phyloP scores from a whole-genome alignment of 1,140 invertebrate genomes.

The Drosophila carrolli region DNA sequence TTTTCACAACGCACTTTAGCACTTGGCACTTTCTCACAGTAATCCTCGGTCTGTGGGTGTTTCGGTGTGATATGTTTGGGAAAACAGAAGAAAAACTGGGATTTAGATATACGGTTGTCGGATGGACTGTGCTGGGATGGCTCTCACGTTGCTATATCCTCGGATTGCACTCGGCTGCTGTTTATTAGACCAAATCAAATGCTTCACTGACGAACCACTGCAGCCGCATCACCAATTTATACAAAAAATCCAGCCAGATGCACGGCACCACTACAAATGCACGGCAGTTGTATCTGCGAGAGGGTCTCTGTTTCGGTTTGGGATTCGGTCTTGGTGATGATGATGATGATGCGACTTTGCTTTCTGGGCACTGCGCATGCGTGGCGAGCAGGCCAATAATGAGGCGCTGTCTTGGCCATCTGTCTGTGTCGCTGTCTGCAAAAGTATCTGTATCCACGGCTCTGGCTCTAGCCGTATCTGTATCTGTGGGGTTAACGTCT shows the following conservation, averaged over 20 bases:
- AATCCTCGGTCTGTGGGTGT: slow-evolving; percentile 80
- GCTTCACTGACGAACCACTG: slow-evolving; percentile 83
- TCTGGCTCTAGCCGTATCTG: background rate
- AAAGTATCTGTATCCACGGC: slow-evolving; percentile 2
- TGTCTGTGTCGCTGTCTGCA: slow-evolving; percentile 16
- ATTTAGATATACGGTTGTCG: slow-evolving; percentile 14
- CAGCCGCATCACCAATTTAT: slow-evolving; percentile 84
- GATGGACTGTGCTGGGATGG: no score
- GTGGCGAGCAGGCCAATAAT: slow-evolving; percentile 78
- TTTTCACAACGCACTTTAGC: slow-evolving; percentile 49
- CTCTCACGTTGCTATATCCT: slow-evolving; percentile 74
- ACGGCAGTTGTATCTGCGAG: slow-evolving; percentile 37
- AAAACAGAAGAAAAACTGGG: slow-evolving; percentile 35
- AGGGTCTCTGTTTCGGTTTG: slow-evolving; percentile 31
- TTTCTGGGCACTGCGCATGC: slow-evolving; percentile 63
- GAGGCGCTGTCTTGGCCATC: slow-evolving; percentile 34
- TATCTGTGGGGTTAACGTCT: slow-evolving; percentile 30
- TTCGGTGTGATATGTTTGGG: background rate
- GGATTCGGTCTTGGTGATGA: slow-evolving; percentile 45
- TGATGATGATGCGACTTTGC: slow-evolving; percentile 72
- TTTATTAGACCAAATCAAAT: slow-evolving; percentile 85
- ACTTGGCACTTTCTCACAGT: slow-evolving; percentile 70
- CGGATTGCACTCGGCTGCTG: slow-evolving; percentile 69
- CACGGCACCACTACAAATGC: slow-evolving; percentile 47
- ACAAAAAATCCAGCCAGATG: slow-evolving; percentile 79